Base-by-base conservation (phyloP, 2,888 invertebrate species). In the Zeuzera pyrina region DNA sequence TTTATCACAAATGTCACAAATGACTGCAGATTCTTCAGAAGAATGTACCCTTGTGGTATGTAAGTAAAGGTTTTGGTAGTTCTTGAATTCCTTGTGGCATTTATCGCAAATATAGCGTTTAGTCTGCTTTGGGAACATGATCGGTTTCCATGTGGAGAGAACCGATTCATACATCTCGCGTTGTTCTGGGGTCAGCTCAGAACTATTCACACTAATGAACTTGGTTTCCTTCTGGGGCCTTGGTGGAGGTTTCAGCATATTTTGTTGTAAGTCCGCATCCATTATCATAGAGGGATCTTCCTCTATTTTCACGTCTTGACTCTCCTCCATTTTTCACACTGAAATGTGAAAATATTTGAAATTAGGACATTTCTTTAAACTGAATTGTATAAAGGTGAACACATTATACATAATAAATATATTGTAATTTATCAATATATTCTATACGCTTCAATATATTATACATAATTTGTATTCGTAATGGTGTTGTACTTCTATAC, bases 11-110 rank as follows among this genome's bases (percentile, higher is more conserved):
- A 72, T 63, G 21, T 78, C 58, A 35, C 83, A 83, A 0, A 74
- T 42, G 0, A 79, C 83, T 0, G 79, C 78, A 0, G 78, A 77
- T 1, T 79, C 77, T 23, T 76, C 76, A 0, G 79, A 63, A 0
- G 81, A 79, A 38, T 83, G 83, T 0, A 81, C 83, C 15, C 81
- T 49, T 0, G 81, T 81, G 0, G 77, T 78, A 16, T 83, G 83
- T 0, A 81, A 43, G 35, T 81, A 79, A 0, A 81, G 39, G 13
- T 79, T 81, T 36, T 81, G 81, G 35, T 81, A 81, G 23, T 79
- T 81, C 35, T 79, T 79, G 39, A 83, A 83, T 15, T 79, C 79
- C 10, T 83, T 83, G 23, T 53, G 72, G 41, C 81, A 83, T 33
- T 71, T 73, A 1, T 56, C 57, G 27, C 83, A 83, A 15, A 83